These are phyloP conservation scores for Scrobipalpa costella DNA, from an alignment of 2,888 invertebrate genomes.

Conservation along the genomic window DNA sequence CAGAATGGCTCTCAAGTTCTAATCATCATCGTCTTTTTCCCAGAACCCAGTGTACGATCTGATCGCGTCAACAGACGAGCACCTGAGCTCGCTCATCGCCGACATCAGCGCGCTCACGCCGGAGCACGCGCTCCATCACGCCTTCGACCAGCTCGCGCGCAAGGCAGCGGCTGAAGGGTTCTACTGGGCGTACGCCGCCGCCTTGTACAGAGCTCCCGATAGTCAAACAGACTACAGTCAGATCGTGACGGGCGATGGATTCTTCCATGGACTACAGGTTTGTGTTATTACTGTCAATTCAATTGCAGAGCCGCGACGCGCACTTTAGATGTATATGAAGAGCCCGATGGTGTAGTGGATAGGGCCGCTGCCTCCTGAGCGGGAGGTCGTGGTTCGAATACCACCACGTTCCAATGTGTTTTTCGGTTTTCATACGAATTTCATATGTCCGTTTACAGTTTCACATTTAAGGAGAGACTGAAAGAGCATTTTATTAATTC, in stretches of 20 bases:
- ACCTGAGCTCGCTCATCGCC: not conserved
- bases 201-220: not conserved
- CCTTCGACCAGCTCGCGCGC: not conserved
- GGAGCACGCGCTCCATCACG: not conserved
- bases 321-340: too few species aligned
- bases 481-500: too few species aligned
- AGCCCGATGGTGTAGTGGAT: too few species aligned
- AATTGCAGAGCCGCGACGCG: not conserved
- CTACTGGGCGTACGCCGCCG: slow-evolving; percentile 20
- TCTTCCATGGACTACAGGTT: slow-evolving; percentile 28
- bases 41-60: not conserved
- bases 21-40: too few species aligned
- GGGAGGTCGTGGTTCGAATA: too few species aligned
- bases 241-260: slow-evolving; percentile 27
- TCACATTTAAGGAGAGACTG: too few species aligned
- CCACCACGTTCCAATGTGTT: too few species aligned
- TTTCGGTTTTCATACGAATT: too few species aligned
- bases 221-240: not conserved
- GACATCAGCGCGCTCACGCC: not conserved
- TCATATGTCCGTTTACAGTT: too few species aligned
- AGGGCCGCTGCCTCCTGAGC: too few species aligned
- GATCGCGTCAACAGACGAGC: not conserved
- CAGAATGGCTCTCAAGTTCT: too few species aligned
- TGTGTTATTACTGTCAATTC: not conserved
- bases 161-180: slow-evolving; percentile 30